These are phyloP conservation scores for Callipepla californica DNA, from an alignment of 2,113 vertebrate species.

Conservation along the genomic window DNA sequence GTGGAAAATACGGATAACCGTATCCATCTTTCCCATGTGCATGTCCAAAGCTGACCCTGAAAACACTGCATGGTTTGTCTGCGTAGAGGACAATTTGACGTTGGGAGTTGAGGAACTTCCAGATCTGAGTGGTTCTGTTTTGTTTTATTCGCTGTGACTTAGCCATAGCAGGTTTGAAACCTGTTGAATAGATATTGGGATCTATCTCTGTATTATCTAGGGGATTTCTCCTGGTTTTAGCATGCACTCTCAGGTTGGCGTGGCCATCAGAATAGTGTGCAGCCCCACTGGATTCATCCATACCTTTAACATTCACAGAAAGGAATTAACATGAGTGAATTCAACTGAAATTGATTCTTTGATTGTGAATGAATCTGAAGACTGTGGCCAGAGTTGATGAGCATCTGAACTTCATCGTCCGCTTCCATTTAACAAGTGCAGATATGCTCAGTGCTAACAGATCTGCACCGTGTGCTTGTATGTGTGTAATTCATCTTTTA, in stretches of 20 bases:
- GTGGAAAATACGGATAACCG: background rate
- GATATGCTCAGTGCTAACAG: background rate
- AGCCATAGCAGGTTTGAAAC: background rate
- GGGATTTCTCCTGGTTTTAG: background rate
- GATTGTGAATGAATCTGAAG: background rate
- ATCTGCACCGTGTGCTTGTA: background rate
- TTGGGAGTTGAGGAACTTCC: background rate
- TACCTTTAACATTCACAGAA: background rate
- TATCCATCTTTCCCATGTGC: background rate
- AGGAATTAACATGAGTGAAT: background rate
- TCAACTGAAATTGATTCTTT: background rate
- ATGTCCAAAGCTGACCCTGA: background rate
- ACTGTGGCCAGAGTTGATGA: background rate
- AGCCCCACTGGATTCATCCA: background rate
- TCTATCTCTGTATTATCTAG: background rate
- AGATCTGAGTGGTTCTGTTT: background rate
- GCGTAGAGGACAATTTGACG: background rate
- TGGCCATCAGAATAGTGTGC: accelerated
- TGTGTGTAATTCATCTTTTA: background rate
- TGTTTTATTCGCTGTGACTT: background rate
- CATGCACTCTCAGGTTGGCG: background rate
- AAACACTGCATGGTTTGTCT: background rate
- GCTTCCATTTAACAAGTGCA: background rate
- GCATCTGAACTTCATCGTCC: background rate
- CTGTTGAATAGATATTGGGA: background rate